Evolutionary conservation across 1,140 invertebrate species (phyloP).

Genomic region (Neotoxoptera formosana): DNA sequence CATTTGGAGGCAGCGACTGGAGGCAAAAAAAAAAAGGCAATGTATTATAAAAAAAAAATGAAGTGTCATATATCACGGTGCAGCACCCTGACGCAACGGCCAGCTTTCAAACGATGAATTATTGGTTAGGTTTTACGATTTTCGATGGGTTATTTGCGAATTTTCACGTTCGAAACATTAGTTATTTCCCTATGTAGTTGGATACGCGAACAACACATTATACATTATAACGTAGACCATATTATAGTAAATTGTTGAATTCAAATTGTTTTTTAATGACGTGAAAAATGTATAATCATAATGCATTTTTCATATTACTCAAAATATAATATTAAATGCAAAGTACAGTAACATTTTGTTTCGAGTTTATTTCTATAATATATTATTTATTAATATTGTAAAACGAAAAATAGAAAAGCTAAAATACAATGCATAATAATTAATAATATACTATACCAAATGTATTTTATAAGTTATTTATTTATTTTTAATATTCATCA

Average conservation of each 20-base stretch:
- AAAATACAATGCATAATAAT: not conserved
- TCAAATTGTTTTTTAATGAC: not conserved
- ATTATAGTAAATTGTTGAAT: not conserved
- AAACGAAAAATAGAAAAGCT: not conserved
- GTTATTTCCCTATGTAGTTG: not conserved
- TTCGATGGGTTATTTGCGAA: constrained; percentile 18
- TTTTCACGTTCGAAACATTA: not conserved
- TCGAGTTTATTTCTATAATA: not conserved
- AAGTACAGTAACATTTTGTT: not conserved
- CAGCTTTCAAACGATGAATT: constrained; percentile 47
- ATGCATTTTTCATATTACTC: not conserved
- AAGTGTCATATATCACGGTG: constrained; percentile 13
- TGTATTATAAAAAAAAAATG: constrained; percentile 45
- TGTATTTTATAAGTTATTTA: not conserved
- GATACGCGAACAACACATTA: not conserved
- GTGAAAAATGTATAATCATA: not conserved
- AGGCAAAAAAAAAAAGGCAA: constrained; percentile 8
- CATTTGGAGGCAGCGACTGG: not conserved
- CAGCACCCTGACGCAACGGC: not conserved
- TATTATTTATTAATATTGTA: not conserved
- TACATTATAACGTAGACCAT: not conserved
- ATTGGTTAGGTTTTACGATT: constrained; percentile 5
- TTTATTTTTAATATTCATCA: not conserved
- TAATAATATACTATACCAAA: not conserved
- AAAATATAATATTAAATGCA: not conserved